Percentiles rank a stretch among this genome's conserved stretches.
Evolutionary conservation across 2,113 vertebrate genomes (phyloP).

Genomic region (Notiomystis cincta): DNA sequence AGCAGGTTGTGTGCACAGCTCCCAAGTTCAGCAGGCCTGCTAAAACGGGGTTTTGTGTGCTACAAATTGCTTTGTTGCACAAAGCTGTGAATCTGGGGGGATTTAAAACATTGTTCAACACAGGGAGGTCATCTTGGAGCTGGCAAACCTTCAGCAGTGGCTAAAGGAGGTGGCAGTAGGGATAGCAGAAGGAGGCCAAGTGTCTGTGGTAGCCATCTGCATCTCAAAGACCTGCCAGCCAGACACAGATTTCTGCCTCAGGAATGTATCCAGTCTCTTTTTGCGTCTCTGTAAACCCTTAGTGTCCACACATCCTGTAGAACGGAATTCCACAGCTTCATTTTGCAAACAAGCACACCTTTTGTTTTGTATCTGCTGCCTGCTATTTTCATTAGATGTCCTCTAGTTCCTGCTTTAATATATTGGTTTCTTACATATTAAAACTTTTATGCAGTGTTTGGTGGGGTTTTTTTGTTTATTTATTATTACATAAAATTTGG

Average conservation of each 20-base stretch:
- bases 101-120: not conserved
- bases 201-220: not conserved
- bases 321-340: not conserved
- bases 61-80: not conserved
- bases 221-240: not conserved
- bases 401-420: not conserved
- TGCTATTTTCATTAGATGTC: not conserved
- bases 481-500: not conserved
- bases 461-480: not conserved
- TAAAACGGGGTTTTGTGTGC: rapidly evolving
- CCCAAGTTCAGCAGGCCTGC: not conserved
- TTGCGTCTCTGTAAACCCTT: not conserved
- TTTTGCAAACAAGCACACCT: not conserved
- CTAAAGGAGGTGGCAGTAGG: not conserved
- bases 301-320: not conserved
- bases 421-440: not conserved
- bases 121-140: rapidly evolving
- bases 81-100: not conserved
- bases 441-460: not conserved
- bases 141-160: rapidly evolving
- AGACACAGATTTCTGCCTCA: not conserved
- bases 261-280: not conserved
- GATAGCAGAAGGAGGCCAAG: not conserved
- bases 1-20: not conserved
- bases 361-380: not conserved